Conservation (phyloP, 37 sponge, comb jelly and placozoan genomes). For the Axinella damicornis region DNA sequence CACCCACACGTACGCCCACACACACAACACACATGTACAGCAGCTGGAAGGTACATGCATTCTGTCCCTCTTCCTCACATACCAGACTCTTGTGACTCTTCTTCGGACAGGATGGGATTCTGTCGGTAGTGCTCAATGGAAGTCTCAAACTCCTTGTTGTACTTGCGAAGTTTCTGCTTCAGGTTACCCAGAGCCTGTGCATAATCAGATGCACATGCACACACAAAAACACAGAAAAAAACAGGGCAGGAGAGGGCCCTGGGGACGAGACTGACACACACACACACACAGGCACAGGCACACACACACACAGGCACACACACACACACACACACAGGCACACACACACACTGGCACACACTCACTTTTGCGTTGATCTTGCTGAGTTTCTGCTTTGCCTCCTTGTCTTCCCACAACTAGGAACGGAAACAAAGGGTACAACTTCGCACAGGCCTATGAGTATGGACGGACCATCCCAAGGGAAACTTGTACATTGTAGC, state of each 20-base stretch:
- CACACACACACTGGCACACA: background rate
- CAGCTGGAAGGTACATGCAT: too few relatives aligned
- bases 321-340: background rate
- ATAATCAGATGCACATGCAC: background rate
- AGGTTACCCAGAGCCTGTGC: slow-evolving; percentile 83
- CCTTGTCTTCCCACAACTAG: slow-evolving; percentile 93
- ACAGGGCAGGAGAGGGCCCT: background rate
- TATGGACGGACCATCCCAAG: background rate
- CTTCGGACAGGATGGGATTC: slow-evolving; percentile 75
- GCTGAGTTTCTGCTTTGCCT: slow-evolving; percentile 83
- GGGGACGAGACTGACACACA: background rate
- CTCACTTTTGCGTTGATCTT: slow-evolving; percentile 90
- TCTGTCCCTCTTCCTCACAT: too few relatives aligned
- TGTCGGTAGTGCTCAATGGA: slow-evolving; percentile 73
- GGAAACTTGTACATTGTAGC: too few relatives aligned
- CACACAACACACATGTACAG: too few relatives aligned
- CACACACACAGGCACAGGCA: background rate
- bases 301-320: background rate
- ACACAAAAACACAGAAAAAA: too few relatives aligned
- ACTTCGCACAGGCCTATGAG: background rate
- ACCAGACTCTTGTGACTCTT: slow-evolving; percentile 71
- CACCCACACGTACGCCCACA: too few relatives aligned
- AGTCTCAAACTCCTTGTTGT: slow-evolving; percentile 92
- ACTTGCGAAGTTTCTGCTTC: slow-evolving; percentile 91
- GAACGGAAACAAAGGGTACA: background rate